Base-by-base conservation (phyloP, 2,113 vertebrate species). In the Lucifuga dentata region DNA sequence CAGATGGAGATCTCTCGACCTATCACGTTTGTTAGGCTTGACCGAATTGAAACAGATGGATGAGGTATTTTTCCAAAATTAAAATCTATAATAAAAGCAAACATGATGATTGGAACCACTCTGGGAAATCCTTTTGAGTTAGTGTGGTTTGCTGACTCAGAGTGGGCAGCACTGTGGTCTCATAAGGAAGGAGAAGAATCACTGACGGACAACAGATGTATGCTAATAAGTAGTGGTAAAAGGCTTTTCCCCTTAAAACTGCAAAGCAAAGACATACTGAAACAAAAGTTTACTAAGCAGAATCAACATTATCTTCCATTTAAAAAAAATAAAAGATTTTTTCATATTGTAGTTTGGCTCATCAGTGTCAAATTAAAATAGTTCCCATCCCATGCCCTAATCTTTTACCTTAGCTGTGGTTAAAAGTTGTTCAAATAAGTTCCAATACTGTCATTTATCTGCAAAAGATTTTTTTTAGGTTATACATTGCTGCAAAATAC, bases 61-160 rank as follows among this genome's bases (percentile, higher is more conserved):
- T 48, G 19, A 66, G 29, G 50, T 50, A 13, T 50, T 20, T 36
- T 60, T 60, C 19, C n/a, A 15, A 61, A 63, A 55, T 23, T 4
- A 9, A 8, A 29, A 2, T 17, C 20, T 24, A 35, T 55, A 45
- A 43, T 19, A 36, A 55, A 65, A 46, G 1, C 9, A 61, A 74
- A 64, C 2, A 61, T 1, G 15, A 53, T n/a, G n/a, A n/a, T 41
- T 41, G n/a, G 39, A 40, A 2, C 61, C 41, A 41, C 35, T 53
- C 8, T 74, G 83, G 81, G 83, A 86, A 87, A 80, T 71, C 70
- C 72, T 77, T 86, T 82, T 66, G 0, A 19, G 23, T 51, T 33
- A 13, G n/a, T 63, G 71, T 76, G 68, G 70, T 75, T 84, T 64
- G 61, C 62, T 88, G 80, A 91, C 65, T 91, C 85, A 86, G 24